Percentiles rank a stretch among this genome's conserved stretches.
Evolutionary conservation across 2,888 invertebrate species (phyloP).

Genomic region (Neelides folsomi): DNA sequence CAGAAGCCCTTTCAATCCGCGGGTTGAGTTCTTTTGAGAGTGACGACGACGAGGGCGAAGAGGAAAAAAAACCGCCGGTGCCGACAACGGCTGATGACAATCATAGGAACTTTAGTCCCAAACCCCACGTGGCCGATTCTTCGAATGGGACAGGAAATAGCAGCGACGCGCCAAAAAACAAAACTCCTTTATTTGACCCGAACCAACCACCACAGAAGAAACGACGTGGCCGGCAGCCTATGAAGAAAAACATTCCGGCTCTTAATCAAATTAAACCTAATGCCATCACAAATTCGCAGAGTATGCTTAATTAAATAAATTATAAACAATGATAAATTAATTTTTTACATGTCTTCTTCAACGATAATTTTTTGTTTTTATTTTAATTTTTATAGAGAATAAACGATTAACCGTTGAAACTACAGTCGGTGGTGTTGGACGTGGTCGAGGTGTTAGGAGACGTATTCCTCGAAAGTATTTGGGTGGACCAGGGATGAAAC

Average conservation of each 20-base stretch:
- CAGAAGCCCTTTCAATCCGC: conserved; percentile 32
- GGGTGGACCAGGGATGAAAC: background rate
- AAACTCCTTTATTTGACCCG: background rate
- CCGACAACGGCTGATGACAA: background rate
- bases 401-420: too few relatives aligned
- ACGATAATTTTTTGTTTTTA: too few relatives aligned
- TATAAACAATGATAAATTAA: too few relatives aligned
- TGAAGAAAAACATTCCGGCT: conserved; percentile 4
- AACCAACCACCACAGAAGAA: conserved; percentile 6
- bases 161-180: background rate
- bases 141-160: conserved; percentile 8
- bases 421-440: too few relatives aligned
- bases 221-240: conserved; percentile 8
- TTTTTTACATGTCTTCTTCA: too few relatives aligned
- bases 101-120: background rate
- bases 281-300: too few relatives aligned
- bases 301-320: too few relatives aligned
- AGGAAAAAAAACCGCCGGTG: conserved; percentile 11
- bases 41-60: conserved; percentile 32
- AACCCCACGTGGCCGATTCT: background rate
- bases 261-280: too few relatives aligned
- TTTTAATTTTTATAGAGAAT: too few relatives aligned
- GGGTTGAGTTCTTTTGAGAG: conserved; percentile 32
- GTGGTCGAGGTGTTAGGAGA: too few relatives aligned
- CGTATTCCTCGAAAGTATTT: too few relatives aligned